Evolutionary conservation across 2,888 invertebrate genomes (phyloP).

Genomic region (Chalcosyrphus nemorum): DNA sequence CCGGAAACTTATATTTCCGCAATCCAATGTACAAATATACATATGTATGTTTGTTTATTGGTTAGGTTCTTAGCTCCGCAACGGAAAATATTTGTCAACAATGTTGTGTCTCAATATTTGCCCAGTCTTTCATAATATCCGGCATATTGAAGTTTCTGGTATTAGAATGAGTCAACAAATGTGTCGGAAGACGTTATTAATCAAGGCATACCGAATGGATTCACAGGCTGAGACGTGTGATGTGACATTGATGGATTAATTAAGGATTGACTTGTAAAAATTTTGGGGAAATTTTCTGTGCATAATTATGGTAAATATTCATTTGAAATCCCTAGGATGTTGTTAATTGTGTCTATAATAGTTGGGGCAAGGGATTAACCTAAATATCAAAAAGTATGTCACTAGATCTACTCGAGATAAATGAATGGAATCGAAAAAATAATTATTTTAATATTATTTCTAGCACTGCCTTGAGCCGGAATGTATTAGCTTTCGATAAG

Average conservation of each 20-base stretch:
- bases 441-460: too few species aligned
- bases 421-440: too few species aligned
- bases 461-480: too few species aligned
- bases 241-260: conserved; percentile 32
- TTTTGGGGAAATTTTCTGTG: not conserved
- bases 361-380: too few species aligned
- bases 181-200: conserved; percentile 19
- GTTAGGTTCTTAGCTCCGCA: not conserved
- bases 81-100: conserved; percentile 28
- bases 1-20: not conserved
- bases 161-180: conserved; percentile 15
- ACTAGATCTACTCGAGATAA: too few species aligned
- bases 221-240: not conserved
- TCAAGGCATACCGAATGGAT: conserved; percentile 1
- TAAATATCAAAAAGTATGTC: too few species aligned
- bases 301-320: not conserved
- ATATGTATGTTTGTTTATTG: too few species aligned
- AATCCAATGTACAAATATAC: not conserved
- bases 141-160: conserved; percentile 17
- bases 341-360: too few species aligned
- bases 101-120: conserved; percentile 22
- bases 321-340: too few species aligned
- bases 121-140: not conserved
- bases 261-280: not conserved
- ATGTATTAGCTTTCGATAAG: too few species aligned